Conservation (phyloP, 2,113 vertebrate genomes). For the Numenius arquata region DNA sequence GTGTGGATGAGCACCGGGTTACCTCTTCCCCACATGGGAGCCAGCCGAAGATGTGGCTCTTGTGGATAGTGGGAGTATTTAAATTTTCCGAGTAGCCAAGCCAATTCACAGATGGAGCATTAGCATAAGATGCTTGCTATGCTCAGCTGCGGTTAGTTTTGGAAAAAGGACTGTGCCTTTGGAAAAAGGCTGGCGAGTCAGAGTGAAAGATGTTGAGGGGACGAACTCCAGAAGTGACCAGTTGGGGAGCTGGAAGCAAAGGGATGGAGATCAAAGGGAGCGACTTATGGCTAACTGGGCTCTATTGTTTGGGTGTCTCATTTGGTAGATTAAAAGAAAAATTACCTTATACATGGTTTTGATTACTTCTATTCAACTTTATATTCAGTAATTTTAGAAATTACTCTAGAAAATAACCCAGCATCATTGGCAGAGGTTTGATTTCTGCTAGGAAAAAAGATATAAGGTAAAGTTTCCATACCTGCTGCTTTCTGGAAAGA, state of each 20-base stretch:
- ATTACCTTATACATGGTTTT: not conserved
- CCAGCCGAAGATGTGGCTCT: not conserved
- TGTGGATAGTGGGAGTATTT: not conserved
- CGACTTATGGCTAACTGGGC: accelerated
- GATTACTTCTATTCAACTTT: not conserved
- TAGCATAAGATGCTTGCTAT: not conserved
- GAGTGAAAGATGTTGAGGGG: not conserved
- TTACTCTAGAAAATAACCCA: not conserved
- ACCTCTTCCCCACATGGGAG: not conserved
- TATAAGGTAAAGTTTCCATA: not conserved
- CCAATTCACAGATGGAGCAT: not conserved
- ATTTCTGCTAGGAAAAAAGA: not conserved
- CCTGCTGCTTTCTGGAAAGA: not conserved
- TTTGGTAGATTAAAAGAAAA: not conserved
- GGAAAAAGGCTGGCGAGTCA: not conserved
- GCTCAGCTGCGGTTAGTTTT: not conserved
- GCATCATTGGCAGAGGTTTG: not conserved
- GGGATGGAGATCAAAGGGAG: not conserved
- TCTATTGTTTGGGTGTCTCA: not conserved
- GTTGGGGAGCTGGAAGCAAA: not conserved
- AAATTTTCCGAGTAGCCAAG: not conserved
- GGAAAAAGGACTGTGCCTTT: not conserved
- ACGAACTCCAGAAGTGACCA: not conserved
- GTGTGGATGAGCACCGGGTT: not conserved
- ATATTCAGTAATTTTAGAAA: not conserved